Base-by-base conservation (phyloP, 2,797 vertebrate genomes). In the Silurus lanzhouensis region DNA sequence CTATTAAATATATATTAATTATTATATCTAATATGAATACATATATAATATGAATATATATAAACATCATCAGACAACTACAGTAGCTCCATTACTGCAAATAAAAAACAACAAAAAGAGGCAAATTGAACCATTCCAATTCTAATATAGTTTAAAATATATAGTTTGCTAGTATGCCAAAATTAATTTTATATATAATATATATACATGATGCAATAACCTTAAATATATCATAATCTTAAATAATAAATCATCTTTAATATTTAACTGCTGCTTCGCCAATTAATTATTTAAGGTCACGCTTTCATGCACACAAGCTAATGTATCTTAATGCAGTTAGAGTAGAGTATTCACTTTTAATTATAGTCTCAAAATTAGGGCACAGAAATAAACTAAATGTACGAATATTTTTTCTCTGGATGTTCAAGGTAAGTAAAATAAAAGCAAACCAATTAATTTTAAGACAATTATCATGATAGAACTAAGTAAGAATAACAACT, bases 231-330 rank as follows among this genome's bases (percentile, higher is more conserved):
- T 52, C 48, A 61, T 61, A 17, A 61, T 61, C 20, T 60, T 75
- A 27, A 57, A 75, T 75, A 27, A 57, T 75, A 75, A 15, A 57
- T 57, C 22, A 22, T 44, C 76, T 78, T 78, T 78, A 78, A 78
- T 61, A 78, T 78, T 61, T 78, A 38, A 78, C 12, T 14, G 31
- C 19, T 46, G 19, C 38, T 63, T 20, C 22, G 31, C 22, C 55
- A 19, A 27, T 77, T 31, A 58, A 78, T 78, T 61, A 61, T 78
- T 78, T 44, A 78, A 78, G 75, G 27, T 77, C 19, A 58, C 9
- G 25, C 25, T 78, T 78, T 38, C 57, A 76, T 57, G 25, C 25
- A 57, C 74, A 76, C 8, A 74, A 55, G 46, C 20, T n/a, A 31
- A 4, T 58, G 27, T 31, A 15, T 13, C 17, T 2, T 77, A 19